A percentile compares a stretch with the other conserved stretches of the same genome.
These are phyloP conservation scores for Poicephalus gulielmi DNA, from an alignment of 2,113 vertebrate species.

Conservation along the genomic window DNA sequence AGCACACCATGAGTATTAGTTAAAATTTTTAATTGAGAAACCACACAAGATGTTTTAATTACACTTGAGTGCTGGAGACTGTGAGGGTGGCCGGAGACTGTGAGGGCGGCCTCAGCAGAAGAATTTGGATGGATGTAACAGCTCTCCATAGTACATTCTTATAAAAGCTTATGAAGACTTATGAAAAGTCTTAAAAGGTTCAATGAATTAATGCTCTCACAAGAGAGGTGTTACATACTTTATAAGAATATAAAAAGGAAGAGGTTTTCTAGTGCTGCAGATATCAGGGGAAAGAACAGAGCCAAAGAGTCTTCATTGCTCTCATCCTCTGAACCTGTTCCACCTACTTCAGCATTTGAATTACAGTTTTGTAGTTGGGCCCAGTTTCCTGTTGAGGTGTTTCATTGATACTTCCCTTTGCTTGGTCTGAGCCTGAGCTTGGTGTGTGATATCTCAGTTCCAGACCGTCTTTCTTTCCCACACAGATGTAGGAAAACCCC, in stretches of 20 bases:
- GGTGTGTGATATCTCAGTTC: neutral
- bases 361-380: neutral
- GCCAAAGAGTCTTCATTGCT: neutral
- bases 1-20: neutral
- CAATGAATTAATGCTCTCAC: neutral
- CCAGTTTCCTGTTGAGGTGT: neutral
- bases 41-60: neutral
- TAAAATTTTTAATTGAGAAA: neutral
- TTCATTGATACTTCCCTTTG: neutral
- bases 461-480: neutral
- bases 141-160: neutral
- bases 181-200: neutral
- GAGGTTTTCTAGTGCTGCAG: neutral
- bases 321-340: neutral
- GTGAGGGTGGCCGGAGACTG: neutral
- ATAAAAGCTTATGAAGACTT: neutral
- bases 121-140: neutral
- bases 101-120: neutral
- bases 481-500: neutral
- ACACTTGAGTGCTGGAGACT: neutral
- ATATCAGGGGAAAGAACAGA: constrained; percentile 17
- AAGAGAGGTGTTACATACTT: neutral
- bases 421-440: neutral
- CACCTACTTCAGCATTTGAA: neutral
- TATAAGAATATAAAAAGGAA: neutral